A percentile compares a stretch with the other conserved stretches of the same genome.
These are phyloP conservation scores for Harpagoxenus sublaevis DNA, from an alignment of 2,888 invertebrate genomes.

Conservation along the genomic window DNA sequence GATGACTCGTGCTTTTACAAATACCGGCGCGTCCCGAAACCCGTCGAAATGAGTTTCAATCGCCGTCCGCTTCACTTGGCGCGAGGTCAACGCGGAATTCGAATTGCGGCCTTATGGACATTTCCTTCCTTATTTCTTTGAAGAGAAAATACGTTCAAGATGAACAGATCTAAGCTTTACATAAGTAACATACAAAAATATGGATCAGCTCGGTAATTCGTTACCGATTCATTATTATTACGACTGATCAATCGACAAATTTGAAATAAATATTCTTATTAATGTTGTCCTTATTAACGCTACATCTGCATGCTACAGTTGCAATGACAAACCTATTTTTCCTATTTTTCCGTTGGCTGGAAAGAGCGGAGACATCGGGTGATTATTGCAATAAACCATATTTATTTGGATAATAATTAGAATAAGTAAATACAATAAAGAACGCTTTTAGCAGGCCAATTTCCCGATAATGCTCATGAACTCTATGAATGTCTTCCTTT, in stretches of 20 bases:
- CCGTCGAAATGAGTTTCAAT: too few relatives aligned
- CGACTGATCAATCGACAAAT: background rate
- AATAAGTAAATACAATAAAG: slow-evolving; percentile 84
- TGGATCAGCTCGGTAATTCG: background rate
- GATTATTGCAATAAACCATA: slow-evolving; percentile 79
- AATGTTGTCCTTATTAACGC: background rate
- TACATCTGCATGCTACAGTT: background rate
- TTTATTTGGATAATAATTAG: slow-evolving; percentile 84
- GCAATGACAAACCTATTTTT: background rate
- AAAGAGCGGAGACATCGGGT: background rate
- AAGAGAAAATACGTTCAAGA: too few relatives aligned
- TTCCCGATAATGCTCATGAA: slow-evolving; percentile 72
- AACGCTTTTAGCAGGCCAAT: slow-evolving; percentile 82
- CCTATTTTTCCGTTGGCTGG: background rate
- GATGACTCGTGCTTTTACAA: too few relatives aligned
- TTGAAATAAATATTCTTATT: background rate
- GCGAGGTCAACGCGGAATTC: too few relatives aligned
- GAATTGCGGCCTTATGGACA: too few relatives aligned
- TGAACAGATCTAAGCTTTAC: too few relatives aligned
- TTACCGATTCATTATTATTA: background rate
- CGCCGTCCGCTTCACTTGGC: too few relatives aligned
- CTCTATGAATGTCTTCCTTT: slow-evolving; percentile 63
- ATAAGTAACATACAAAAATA: background rate
- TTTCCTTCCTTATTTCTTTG: too few relatives aligned
- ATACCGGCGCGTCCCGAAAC: too few relatives aligned